Conservation (phyloP, 2,888 invertebrate species). For the Nomada fucata region DNA sequence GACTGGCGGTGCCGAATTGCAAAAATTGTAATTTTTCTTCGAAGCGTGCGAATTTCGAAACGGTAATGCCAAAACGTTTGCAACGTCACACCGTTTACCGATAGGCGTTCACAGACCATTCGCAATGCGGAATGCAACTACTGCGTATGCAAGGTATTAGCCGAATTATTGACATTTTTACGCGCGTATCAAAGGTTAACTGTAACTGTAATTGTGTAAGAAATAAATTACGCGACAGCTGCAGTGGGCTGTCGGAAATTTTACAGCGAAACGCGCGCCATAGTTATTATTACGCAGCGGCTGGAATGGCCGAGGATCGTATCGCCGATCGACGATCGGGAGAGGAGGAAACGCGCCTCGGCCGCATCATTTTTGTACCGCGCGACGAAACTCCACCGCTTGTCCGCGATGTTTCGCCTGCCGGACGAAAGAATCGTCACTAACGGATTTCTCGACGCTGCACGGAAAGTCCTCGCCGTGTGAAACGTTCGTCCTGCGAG, state of each 20-base stretch:
- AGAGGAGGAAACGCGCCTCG: constrained; percentile 14
- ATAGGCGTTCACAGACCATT: constrained; percentile 25
- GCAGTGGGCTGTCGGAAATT: constrained; percentile 38
- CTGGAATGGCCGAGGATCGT: constrained; percentile 35
- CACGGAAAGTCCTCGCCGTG: constrained; percentile 43
- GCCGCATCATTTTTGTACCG: constrained; percentile 49
- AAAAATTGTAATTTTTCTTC: neutral
- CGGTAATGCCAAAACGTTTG: neutral
- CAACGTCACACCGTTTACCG: neutral
- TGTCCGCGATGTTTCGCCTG: constrained; percentile 38
- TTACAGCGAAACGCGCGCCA: constrained; percentile 23
- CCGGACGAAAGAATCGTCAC: constrained; percentile 7
- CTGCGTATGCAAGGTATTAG: constrained; percentile 26
- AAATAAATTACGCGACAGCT: constrained; percentile 35
- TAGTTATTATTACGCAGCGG: constrained; percentile 43
- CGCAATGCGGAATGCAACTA: constrained; percentile 30
- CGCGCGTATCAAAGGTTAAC: constrained; percentile 42
- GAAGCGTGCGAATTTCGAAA: neutral
- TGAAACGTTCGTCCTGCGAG: constrained; percentile 26
- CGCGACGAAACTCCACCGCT: neutral
- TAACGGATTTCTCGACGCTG: constrained; percentile 26
- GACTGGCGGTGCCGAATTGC: neutral
- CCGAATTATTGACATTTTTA: neutral
- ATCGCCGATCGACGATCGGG: constrained; percentile 35
- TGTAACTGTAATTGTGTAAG: constrained; percentile 34